Base-by-base conservation (phyloP, 2,888 invertebrate species). In the Campoletis raptor region DNA sequence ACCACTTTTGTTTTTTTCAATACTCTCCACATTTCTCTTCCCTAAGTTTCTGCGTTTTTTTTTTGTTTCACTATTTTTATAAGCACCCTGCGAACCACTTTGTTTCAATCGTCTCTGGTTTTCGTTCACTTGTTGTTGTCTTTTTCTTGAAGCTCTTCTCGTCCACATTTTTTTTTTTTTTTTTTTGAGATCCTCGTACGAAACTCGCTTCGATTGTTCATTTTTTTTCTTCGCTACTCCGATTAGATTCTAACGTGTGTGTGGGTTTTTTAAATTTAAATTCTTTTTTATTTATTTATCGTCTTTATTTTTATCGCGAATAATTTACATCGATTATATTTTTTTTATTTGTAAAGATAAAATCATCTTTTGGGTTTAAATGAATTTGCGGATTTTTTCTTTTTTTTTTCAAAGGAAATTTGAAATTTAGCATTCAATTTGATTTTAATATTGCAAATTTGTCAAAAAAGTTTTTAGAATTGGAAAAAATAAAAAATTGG, bases 291-390 rank as follows among this genome's bases (percentile, higher is more conserved):
- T 77, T n/a, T 40, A 81, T 61, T 69, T 76, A 61, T 66, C 61
- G 52, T 70, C 52, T 42, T 82, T 70, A 74, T 67, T 76, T 76
- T 40, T 36, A 52, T n/a, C 54, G 37, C 48, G 9, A 36, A 72
- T 72, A 37, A 72, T 93, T 92, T 93, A 93, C 93, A 93, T 92
- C 91, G 90, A 93, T 92, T 91, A 93, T 92, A 92, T 92, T 91
- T 89, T n/a, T 67, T 15, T 24, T 15, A 10, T 70, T n/a, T 9
- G 36, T 8, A 30, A 30, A 24, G 45, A 70, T 30, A 30, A 70
- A 70, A n/a, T 48, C 7, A 18, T 48, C 15, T 15, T 48, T 48
- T 18, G 48, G 15, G 15, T 12, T 45, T 1, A 3, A 10, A 45
- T 12, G 45, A 45, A 45, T 45, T 45, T 45, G n/a, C n/a, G n/a